Conservation (phyloP, 2,113 vertebrate species). For the Xenopus borealis region DNA sequence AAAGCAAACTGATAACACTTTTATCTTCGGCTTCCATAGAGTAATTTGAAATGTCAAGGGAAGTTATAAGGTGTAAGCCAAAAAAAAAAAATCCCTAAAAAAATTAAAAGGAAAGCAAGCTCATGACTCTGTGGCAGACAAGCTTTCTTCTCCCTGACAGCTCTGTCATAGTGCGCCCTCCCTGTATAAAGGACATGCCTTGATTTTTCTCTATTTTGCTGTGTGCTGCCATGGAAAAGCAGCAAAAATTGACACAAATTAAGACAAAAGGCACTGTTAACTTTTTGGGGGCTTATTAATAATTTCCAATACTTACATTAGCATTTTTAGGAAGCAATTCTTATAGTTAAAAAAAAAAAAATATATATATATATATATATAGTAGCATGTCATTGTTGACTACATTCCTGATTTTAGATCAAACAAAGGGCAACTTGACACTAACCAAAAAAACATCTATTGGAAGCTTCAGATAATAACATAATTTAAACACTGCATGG, state of each 20-base stretch:
- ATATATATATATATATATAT: too few relatives aligned
- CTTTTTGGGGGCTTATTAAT: not conserved
- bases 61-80: constrained; percentile 49
- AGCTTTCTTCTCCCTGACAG: constrained; percentile 41
- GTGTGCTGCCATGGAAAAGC: constrained; percentile 24
- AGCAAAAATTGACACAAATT: constrained; percentile 32
- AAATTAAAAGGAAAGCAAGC: constrained; percentile 47
- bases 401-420: not conserved
- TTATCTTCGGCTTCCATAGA: constrained; percentile 56
- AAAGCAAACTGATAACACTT: constrained; percentile 53
- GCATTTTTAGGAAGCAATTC: not conserved
- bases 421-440: not conserved
- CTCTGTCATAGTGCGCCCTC: constrained; percentile 28
- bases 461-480: too few relatives aligned
- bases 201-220: constrained; percentile 12
- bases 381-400: not conserved
- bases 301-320: not conserved
- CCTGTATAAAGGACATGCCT: constrained; percentile 38
- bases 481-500: too few relatives aligned
- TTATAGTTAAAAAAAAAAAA: not conserved
- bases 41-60: constrained; percentile 46
- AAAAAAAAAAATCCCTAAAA: constrained; percentile 34
- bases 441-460: too few relatives aligned
- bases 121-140: constrained; percentile 43
- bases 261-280: constrained; percentile 3